Evolutionary conservation across 2,113 vertebrate species (phyloP).

Genomic region (pig (Sus scrofa)): DNA sequence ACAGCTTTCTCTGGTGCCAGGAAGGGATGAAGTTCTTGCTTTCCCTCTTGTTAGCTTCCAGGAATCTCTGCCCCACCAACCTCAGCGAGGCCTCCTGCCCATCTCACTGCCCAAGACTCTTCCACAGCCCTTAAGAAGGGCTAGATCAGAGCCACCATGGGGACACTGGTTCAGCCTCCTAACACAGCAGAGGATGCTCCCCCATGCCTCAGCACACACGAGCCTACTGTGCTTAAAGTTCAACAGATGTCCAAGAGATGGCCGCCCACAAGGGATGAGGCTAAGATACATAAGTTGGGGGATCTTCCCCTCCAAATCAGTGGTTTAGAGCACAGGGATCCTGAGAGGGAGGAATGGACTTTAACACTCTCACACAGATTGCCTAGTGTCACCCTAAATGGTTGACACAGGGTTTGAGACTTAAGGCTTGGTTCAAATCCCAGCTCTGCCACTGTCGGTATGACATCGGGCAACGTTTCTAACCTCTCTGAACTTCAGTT

Average conservation of each 20-base stretch:
- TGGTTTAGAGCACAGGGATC: not conserved
- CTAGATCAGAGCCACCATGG: accelerated
- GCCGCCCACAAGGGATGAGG: not conserved
- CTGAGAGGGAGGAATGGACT: not conserved
- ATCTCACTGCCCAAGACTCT: not conserved
- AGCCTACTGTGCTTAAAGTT: not conserved
- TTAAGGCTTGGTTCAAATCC: not conserved
- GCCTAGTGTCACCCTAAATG: not conserved
- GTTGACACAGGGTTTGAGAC: not conserved
- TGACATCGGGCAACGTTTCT: not conserved
- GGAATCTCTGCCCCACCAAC: not conserved
- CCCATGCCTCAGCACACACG: accelerated
- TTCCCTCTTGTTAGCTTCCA: not conserved
- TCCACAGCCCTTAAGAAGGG: not conserved
- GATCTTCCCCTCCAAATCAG: accelerated
- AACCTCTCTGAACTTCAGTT: not conserved
- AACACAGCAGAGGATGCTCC: accelerated
- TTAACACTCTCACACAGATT: not conserved
- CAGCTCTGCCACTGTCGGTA: not conserved
- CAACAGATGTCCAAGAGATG: not conserved
- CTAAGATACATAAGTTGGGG: not conserved
- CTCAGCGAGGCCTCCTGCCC: not conserved
- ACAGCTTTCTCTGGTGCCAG: accelerated
- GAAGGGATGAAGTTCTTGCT: not conserved
- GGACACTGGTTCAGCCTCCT: not conserved